Base-by-base conservation (phyloP, 2,888 invertebrate species). In the Melipona bicolor region DNA sequence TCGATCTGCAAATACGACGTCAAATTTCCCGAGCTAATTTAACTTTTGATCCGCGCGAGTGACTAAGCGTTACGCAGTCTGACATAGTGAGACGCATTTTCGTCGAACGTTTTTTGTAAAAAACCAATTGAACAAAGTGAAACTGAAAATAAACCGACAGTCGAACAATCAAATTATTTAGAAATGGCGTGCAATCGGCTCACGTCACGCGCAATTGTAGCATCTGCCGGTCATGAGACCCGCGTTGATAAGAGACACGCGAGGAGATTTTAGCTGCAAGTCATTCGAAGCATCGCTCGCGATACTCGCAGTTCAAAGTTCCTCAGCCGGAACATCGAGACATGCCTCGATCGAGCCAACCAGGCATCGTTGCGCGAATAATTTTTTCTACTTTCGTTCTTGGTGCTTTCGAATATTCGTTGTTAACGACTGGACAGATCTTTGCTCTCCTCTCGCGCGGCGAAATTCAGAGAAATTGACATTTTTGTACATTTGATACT, bases 1-100 rank as follows among this genome's bases (percentile, higher is more conserved):
- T 98, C 98, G 91, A 98, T 97, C 97, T 98, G 95, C 0, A 2
- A 17, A 64, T 32, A 9, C 1, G 54, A 9, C 9, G 62, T 13
- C 49, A n/a, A 21, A 52, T 3, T 27, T 36, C 43, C 43, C 36
- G 15, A 21, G 15, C 13, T 54, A 32, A 54, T 15, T 49, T 27
- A 36, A 21, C 21, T 3, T 11, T 32, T 2, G n/a, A 4, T 24
- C 36, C 36, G 43, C 4, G 24, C 9, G 43, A 13, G 24, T 15
- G 2, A 59, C 24, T 2, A 9, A 19, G 9, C 21, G 62, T 52
- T 9, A 3, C 9, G 0, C n/a, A 11, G n/a, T 21, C 21, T 9
- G 11, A 21, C 9, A 13, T n/a, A 50, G 5, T 9, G 49, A 61
- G 17, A 36, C 32, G 68, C 79, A 56, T 36, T 62, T 62, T 21